A percentile compares a stretch with the other conserved stretches of the same genome.
These are phyloP conservation scores for Drosophila tanythrix DNA, from an alignment of 2,888 invertebrate genomes.

Conservation along the genomic window DNA sequence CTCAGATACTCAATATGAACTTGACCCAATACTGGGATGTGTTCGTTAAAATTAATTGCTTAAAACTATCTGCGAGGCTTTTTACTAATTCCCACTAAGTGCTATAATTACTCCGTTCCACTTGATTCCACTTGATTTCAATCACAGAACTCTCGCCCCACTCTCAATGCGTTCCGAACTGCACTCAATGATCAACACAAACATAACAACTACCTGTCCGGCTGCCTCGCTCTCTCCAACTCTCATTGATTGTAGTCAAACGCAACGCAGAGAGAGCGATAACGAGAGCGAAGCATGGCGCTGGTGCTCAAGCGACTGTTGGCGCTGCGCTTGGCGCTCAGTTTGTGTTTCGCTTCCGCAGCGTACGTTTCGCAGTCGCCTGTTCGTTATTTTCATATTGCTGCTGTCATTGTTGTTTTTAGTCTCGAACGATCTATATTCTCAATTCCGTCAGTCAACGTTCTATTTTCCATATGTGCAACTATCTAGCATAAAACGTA, in stretches of 20 bases:
- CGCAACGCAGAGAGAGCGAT: not conserved
- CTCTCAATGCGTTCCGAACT: constrained; percentile 33
- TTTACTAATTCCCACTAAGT: constrained; percentile 12
- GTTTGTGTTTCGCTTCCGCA: constrained; percentile 48
- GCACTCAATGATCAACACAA: constrained; percentile 13
- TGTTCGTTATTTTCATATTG: constrained; percentile 21
- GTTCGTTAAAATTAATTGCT: constrained; percentile 31
- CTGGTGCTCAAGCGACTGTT: constrained; percentile 35
- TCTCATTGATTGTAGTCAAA: not conserved
- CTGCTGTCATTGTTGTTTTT: constrained; percentile 29
- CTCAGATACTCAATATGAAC: constrained; percentile 29
- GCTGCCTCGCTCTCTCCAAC: not conserved
- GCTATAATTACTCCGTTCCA: constrained; percentile 37
- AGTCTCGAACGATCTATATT: constrained; percentile 63
- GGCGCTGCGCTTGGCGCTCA: constrained; percentile 45
- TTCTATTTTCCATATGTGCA: constrained; percentile 64
- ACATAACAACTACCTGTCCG: constrained; percentile 38
- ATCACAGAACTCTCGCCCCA: constrained; percentile 41
- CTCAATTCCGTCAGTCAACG: constrained; percentile 51
- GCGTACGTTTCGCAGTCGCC: constrained; percentile 44
- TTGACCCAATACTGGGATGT: constrained; percentile 26
- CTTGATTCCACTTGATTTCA: constrained; percentile 53
- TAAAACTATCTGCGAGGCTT: constrained; percentile 13
- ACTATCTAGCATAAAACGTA: constrained; percentile 50
- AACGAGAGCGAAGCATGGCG: constrained; percentile 1